These are phyloP conservation scores for Parelbella ahira DNA, from an alignment of 2,888 invertebrate species.

Conservation along the genomic window DNA sequence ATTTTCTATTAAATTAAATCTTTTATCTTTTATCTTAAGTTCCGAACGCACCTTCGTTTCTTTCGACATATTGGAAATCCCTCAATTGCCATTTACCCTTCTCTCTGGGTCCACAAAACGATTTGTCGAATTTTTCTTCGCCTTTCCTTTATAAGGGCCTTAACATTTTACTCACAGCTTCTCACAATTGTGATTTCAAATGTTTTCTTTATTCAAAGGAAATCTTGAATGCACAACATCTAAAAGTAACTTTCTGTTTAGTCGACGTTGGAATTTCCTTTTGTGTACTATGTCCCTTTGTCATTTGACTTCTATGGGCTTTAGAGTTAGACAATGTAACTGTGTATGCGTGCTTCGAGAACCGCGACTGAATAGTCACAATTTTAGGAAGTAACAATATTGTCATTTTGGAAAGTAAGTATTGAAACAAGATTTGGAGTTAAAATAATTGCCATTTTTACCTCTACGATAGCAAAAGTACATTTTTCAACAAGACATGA, in stretches of 20 bases:
- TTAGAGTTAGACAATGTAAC: not conserved
- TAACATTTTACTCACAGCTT: conserved; percentile 11
- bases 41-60: conserved; percentile 2
- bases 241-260: conserved; percentile 9
- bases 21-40: conserved; percentile 6
- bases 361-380: not conserved
- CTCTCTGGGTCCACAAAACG: not conserved
- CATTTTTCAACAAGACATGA: too few relatives aligned
- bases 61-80: conserved; percentile 14
- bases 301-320: conserved; percentile 1
- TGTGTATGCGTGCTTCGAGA: conserved; percentile 1
- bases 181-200: conserved; percentile 11
- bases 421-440: too few relatives aligned
- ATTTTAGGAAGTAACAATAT: too few relatives aligned
- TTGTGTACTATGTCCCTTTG: conserved; percentile 4
- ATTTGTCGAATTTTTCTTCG: conserved; percentile 8
- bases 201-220: conserved; percentile 10
- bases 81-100: conserved; percentile 5
- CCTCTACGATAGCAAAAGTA: too few relatives aligned
- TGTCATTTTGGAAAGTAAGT: too few relatives aligned
- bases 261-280: conserved; percentile 7
- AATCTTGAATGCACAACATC: conserved; percentile 13
- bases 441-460: too few relatives aligned
- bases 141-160: conserved; percentile 1
- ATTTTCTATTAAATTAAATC: not conserved